Percentiles rank a stretch among this genome's conserved stretches.
Evolutionary conservation across 2,797 vertebrate genomes (phyloP).

Genomic region (Emydoidea blandingii): DNA sequence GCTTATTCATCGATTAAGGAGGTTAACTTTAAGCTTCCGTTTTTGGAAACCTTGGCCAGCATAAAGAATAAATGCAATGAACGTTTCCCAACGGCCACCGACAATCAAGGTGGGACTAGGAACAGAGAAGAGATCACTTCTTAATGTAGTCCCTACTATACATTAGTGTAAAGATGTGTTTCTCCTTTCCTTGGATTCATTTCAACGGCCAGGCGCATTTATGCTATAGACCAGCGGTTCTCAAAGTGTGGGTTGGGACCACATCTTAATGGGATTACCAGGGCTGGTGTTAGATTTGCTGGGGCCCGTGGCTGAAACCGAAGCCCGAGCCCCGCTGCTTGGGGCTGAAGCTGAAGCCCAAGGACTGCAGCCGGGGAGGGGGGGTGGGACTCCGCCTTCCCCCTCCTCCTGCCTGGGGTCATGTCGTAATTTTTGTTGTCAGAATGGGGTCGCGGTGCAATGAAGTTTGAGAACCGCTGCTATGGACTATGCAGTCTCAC

Average conservation of each 20-base stretch:
- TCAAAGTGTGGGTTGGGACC: too few species aligned
- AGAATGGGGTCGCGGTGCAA: too few species aligned
- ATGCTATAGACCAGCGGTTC: neutral
- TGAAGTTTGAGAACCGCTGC: too few species aligned
- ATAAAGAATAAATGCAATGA: neutral
- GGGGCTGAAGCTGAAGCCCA: too few species aligned
- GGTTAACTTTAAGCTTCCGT: neutral
- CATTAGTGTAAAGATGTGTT: neutral
- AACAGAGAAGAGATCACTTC: neutral
- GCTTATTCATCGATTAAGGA: too few species aligned
- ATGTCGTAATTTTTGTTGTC: too few species aligned
- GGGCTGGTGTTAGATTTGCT: too few species aligned
- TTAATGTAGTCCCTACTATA: neutral
- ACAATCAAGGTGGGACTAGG: neutral
- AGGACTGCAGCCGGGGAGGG: rapidly evolving
- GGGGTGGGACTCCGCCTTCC: too few species aligned
- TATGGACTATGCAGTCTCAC: neutral
- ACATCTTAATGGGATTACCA: too few species aligned
- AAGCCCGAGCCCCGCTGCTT: too few species aligned
- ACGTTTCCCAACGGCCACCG: neutral
- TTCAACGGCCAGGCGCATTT: neutral
- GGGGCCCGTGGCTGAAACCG: too few species aligned
- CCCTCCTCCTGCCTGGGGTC: too few species aligned
- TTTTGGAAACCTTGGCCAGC: neutral
- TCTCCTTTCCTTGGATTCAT: neutral